Evolutionary conservation across 2,797 vertebrate species (phyloP).

Genomic region (Octomys mimax): DNA sequence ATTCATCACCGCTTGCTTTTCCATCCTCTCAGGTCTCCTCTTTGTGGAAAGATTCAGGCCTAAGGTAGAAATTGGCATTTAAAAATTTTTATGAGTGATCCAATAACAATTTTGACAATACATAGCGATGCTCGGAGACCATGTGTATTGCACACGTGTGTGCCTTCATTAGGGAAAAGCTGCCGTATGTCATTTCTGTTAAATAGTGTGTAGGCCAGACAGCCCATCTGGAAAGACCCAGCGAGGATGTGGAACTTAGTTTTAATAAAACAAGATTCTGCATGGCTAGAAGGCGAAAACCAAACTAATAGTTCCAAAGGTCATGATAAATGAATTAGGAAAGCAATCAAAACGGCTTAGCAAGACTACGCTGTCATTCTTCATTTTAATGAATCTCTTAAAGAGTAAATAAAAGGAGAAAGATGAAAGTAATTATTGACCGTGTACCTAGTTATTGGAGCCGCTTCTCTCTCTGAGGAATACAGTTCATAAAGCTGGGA

Average conservation of each 20-base stretch:
- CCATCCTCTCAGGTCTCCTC: background rate
- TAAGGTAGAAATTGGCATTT: background rate
- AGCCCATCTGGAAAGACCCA: conserved; percentile 19
- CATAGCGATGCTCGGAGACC: background rate
- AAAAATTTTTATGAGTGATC: background rate
- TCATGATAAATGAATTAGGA: conserved; percentile 86
- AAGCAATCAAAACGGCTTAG: conserved; percentile 86
- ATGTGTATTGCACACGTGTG: background rate
- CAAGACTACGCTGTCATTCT: conserved; percentile 75
- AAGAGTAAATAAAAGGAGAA: conserved; percentile 86
- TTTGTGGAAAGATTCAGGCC: background rate
- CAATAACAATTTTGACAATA: conserved; percentile 40
- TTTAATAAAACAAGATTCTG: conserved; percentile 83
- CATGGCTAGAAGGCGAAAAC: conserved; percentile 77
- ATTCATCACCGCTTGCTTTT: background rate
- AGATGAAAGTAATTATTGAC: conserved; percentile 86
- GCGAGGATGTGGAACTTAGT: conserved; percentile 19
- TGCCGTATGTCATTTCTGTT: conserved; percentile 21
- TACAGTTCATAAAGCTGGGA: conserved; percentile 58
- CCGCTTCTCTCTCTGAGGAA: conserved; percentile 64
- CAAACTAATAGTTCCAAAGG: conserved; percentile 86
- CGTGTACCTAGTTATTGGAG: conserved; percentile 69
- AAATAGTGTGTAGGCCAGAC: conserved; percentile 17
- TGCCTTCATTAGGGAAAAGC: conserved; percentile 68
- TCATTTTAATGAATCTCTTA: conserved; percentile 85